These are phyloP conservation scores for Ostrea denselamellosa DNA, from an alignment of 1,140 invertebrate species.

Conservation along the genomic window DNA sequence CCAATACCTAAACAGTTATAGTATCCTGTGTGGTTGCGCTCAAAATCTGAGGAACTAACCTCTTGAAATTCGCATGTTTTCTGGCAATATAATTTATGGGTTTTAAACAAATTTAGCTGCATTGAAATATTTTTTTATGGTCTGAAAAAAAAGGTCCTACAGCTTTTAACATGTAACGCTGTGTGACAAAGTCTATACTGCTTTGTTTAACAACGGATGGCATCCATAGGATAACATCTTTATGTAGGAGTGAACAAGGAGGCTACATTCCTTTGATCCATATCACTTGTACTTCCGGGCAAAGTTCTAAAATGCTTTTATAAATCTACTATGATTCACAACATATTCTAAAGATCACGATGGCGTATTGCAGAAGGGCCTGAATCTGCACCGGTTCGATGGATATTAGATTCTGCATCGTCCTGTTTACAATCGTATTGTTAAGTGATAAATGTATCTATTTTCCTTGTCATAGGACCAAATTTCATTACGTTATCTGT, in stretches of 20 bases:
- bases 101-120: too few relatives aligned
- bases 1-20: too few relatives aligned
- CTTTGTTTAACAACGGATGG: neutral
- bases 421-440: neutral
- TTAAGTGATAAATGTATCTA: slow-evolving; percentile 11
- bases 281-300: slow-evolving; percentile 13
- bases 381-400: neutral
- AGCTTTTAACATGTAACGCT: too few relatives aligned
- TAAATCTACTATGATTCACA: neutral
- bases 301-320: neutral
- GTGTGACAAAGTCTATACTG: too few relatives aligned
- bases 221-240: neutral
- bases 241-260: slow-evolving; percentile 12
- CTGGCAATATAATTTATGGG: too few relatives aligned
- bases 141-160: too few relatives aligned
- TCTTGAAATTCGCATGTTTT: too few relatives aligned
- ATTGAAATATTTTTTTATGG: too few relatives aligned
- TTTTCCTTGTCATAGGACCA: neutral
- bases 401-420: slow-evolving; percentile 2
- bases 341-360: neutral
- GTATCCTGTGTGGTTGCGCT: too few relatives aligned
- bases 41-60: too few relatives aligned
- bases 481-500: neutral
- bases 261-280: neutral
- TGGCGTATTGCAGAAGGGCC: neutral